Base-by-base conservation (phyloP, 2,797 vertebrate genomes). In the Sebastes steindachneri region DNA sequence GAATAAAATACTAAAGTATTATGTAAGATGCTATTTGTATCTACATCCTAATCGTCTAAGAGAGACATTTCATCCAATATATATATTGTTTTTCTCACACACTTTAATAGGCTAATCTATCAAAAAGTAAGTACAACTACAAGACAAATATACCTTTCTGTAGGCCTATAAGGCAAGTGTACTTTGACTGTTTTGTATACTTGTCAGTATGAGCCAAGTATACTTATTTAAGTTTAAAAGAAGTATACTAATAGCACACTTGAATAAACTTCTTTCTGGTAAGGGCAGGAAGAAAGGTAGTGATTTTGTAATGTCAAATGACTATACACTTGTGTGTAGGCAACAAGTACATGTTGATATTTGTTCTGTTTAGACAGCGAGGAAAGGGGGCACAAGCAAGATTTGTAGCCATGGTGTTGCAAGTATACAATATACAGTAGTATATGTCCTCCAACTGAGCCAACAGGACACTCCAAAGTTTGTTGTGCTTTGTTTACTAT, bases 1-100 rank as follows among this genome's bases (percentile, higher is more conserved):
- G 29, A 79, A 76, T 82, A 10, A 63, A 63, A 68, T 66, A 19
- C 26, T 35, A 6, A 75, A 68, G 23, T 29, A 28, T 79, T 68
- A 66, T 68, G 12, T 62, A 78, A 59, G 41, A 48, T 35, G 26
- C 17, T 63, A 53, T 41, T 55, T 82, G 26, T 70, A 45, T 75
- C 29, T 37, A 11, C 64, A 66, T 41, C 23, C 19, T 55, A 41
- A 60, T 85, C 9, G 60, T 7, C 17, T 80, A 45, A 45, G 14
- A 7, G 0, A n/a, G 26, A 10, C 9, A 9, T 45, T 75, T 64
- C 19, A 77, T 58, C 9, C 31, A 23, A 48, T 75, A 45, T 23
- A 53, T 25, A 21, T 3, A 19, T 9, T 57, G 37, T 1, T 12
- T 75, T 68, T 64, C 14, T 45, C 25, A 48, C 17, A 48, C 45